Evolutionary conservation across 2,888 invertebrate species (phyloP).

Genomic region (Erebia epiphron): DNA sequence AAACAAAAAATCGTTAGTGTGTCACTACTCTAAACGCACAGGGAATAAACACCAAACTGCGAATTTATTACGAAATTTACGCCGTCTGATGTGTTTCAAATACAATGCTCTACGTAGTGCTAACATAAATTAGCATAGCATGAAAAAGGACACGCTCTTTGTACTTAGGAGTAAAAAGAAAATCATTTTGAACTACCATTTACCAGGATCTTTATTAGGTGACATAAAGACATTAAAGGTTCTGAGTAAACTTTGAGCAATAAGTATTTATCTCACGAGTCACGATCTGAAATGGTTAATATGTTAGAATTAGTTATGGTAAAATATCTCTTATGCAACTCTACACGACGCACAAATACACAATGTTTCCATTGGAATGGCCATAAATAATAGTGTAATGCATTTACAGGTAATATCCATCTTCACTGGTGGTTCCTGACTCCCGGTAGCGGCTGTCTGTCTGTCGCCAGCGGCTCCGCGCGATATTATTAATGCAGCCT

Average conservation of each 20-base stretch:
- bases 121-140: constrained; percentile 31
- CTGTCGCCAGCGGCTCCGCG: constrained; percentile 47
- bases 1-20: constrained; percentile 6
- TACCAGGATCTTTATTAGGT: constrained; percentile 24
- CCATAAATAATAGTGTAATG: constrained; percentile 33
- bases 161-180: constrained; percentile 29
- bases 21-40: constrained; percentile 50
- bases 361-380: constrained; percentile 29
- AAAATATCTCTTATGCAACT: constrained; percentile 13
- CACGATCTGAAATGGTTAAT: too few species aligned
- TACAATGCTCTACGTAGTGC: constrained; percentile 42
- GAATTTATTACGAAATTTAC: constrained; percentile 44
- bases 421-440: constrained; percentile 32
- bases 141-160: constrained; percentile 26
- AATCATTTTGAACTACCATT: constrained; percentile 31
- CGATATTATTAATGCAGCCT: constrained; percentile 48
- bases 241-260: constrained; percentile 36
- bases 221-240: constrained; percentile 31
- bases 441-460: constrained; percentile 43
- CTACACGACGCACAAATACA: constrained; percentile 12
- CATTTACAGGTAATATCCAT: constrained; percentile 31
- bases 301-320: neutral
- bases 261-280: too few species aligned
- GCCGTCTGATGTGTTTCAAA: constrained; percentile 40
- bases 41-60: constrained; percentile 49